Evolutionary conservation across 1,140 invertebrate genomes (phyloP), one percentile per base, ranked within the genome.

Genomic region (Drosophila miranda): DNA sequence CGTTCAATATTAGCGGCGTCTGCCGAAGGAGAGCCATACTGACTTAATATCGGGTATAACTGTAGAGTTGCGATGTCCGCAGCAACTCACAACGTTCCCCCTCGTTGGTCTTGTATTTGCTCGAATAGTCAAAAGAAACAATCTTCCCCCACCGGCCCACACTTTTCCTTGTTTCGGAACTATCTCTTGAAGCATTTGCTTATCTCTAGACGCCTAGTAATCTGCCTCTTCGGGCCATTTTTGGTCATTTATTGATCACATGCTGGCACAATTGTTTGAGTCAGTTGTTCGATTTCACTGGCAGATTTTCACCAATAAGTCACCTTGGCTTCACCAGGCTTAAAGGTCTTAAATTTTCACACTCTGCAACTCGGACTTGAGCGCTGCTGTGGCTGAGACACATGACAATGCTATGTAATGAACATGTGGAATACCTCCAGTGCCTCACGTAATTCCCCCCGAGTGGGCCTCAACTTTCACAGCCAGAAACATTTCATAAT

Each of bases 401-500:
- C 30, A 11, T 34, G 30, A 34, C 30, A n/a, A n/a, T n/a, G n/a
- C n/a, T n/a, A n/a, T n/a, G n/a, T n/a, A n/a, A n/a, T n/a, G n/a
- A n/a, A n/a, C n/a, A n/a, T 38, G 34, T 13, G 34, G 34, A 4
- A 38, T 13, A 28, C 49, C 42, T 43, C 16, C 38, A 5, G 55
- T 55, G 50, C 55, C 62, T 56, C 66, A 68, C 63, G 61, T 68
- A 55, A 67, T 34, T 7, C 64, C 7, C 7, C 21, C 21, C 21
- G 41, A 26, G 38, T 48, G 63, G 13, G 58, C 26, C 16, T 3
- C 64, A 46, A 68, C 67, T 70, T 70, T 71, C 68, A 48, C 55
- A 14, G 53, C 28, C 43, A 8, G 7, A 38, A 52, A 11, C 6
- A 74, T 74, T 74, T 74, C 71, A 44, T 74, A 74, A 74, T 13